phyloP scores from a whole-genome alignment of 2,113 vertebrate genomes.

The Laticauda colubrina region DNA sequence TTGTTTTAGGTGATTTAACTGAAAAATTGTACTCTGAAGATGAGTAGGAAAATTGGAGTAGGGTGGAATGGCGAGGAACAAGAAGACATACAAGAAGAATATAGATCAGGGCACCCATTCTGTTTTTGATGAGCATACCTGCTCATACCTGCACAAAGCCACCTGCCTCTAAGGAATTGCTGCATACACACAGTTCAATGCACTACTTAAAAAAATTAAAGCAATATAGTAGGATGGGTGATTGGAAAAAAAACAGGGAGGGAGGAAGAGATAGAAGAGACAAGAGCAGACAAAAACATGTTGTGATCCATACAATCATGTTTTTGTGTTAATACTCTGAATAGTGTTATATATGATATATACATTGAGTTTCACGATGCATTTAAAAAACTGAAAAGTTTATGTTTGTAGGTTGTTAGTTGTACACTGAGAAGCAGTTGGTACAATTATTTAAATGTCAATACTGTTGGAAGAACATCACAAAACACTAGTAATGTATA shows the following conservation, averaged over 20 bases:
- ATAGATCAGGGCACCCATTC: background rate
- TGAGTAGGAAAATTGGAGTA: background rate
- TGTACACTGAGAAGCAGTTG: background rate
- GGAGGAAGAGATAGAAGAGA: background rate
- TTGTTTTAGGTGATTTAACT: background rate
- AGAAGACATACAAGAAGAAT: background rate
- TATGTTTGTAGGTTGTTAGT: background rate
- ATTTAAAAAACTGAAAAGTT: background rate
- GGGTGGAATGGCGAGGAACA: background rate
- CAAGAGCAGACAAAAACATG: background rate
- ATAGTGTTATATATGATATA: background rate
- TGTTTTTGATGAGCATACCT: background rate
- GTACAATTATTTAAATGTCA: background rate
- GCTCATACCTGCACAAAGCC: background rate
- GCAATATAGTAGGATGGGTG: background rate
- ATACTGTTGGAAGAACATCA: background rate
- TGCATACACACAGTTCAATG: background rate
- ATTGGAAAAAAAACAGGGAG: background rate
- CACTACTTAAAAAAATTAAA: background rate
- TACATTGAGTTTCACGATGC: background rate
- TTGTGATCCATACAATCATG: background rate
- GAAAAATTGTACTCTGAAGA: background rate
- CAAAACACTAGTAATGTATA: background rate
- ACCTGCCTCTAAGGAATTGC: background rate
- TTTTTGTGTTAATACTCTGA: background rate